Base-by-base conservation (phyloP, 2,888 invertebrate species). In the Eupithecia exiguata region DNA sequence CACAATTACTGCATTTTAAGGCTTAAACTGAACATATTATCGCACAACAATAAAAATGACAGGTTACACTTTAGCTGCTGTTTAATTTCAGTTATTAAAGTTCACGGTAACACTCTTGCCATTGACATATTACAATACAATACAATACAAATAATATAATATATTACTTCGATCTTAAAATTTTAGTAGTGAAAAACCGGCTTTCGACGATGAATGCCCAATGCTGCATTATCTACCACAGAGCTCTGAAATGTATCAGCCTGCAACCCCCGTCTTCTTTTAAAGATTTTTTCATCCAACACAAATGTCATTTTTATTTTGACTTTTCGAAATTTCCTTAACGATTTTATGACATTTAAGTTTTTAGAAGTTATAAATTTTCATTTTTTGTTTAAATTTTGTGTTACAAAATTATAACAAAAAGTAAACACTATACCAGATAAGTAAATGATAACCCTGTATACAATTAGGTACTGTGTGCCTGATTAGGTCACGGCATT, bases 1-100 rank as follows among this genome's bases (percentile, higher is more conserved):
- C 38, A 53, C 68, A 68, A 68, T 75, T 46, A 67, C 12, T 66
- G 66, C 66, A 66, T 36, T 63, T 65, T 65, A 65, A 65, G 35
- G 62, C n/a, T 65, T 65, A 38, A n/a, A 38, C 36, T 38, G n/a
- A n/a, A n/a, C 35, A n/a, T 65, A 38, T 36, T 65, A 21, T 38
- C 10, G 36, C n/a, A 38, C 4, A 36, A 38, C 12, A 36, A 36
- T 38, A 36, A 38, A 63, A 10, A n/a, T 38, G 38, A n/a, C 63
- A 65, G 18, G 9, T 10, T 61, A 62, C 30, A 18, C 62, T 62
- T 38, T n/a, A 65, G 36, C 38, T 21, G 63, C 12, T n/a, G 36
- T 16, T 38, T 5, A 38, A 65, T 36, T 65, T 58, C 9, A 25
- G 58, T 14, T 58, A 58, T n/a, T 1, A 25, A 38, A 65, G 63